A percentile compares a stretch with the other conserved stretches of the same genome.
These are phyloP conservation scores for Lepeophtheirus salmonis DNA, from an alignment of 1,140 invertebrate species.

Conservation along the genomic window DNA sequence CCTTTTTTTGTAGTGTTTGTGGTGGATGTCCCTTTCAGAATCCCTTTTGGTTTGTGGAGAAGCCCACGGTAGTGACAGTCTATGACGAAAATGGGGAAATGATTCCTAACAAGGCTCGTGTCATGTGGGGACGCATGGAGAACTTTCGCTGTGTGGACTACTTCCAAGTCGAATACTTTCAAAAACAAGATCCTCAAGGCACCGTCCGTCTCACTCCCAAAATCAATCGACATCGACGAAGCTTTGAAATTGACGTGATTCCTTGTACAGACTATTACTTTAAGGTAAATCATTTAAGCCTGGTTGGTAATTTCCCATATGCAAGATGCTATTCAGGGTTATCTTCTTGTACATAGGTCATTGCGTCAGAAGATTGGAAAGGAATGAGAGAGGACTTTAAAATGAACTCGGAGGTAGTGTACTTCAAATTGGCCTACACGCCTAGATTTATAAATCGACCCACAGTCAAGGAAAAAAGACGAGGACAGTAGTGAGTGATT, in stretches of 20 bases:
- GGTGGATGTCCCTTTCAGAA: conserved; percentile 13
- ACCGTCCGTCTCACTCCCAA: conserved; percentile 10
- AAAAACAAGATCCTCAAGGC: conserved; percentile 8
- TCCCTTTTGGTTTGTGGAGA: conserved; percentile 17
- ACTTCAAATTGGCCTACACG: conserved; percentile 13
- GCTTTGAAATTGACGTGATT: conserved; percentile 17
- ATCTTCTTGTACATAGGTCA: background rate
- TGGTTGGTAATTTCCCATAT: background rate
- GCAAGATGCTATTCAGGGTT: background rate
- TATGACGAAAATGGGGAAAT: conserved; percentile 12
- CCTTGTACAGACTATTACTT: conserved; percentile 18
- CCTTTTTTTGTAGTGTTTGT: background rate
- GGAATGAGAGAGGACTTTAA: conserved; percentile 17
- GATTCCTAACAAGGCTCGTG: conserved; percentile 16
- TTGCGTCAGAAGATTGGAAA: conserved; percentile 17
- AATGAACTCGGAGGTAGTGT: conserved; percentile 2
- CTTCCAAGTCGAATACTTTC: conserved; percentile 19
- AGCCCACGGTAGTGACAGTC: conserved; percentile 11
- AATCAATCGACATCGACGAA: conserved; percentile 14
- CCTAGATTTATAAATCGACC: conserved; percentile 10
- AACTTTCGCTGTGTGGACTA: conserved; percentile 19
- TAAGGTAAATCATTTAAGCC: background rate
- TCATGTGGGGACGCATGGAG: conserved; percentile 17
- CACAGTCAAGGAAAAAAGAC: conserved; percentile 2
- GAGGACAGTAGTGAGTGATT: background rate